Evolutionary conservation across 1,140 invertebrate genomes (phyloP).

Genomic region (Atta cephalotes): DNA sequence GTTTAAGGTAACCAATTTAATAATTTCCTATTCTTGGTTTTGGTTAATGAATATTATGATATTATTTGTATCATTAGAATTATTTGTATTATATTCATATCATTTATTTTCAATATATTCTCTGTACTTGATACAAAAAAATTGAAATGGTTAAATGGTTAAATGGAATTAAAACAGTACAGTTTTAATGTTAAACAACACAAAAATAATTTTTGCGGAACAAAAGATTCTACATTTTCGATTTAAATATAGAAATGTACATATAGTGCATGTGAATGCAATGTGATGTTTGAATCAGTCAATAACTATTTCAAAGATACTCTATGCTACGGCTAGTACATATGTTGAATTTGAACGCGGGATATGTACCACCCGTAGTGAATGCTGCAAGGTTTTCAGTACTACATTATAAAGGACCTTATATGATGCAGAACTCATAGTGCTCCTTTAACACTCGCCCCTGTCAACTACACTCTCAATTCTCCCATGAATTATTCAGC

Average conservation of each 20-base stretch:
- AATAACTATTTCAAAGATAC: conserved; percentile 44
- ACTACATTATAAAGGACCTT: conserved; percentile 61
- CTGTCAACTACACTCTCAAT: conserved; percentile 72
- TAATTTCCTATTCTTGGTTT: too few relatives aligned
- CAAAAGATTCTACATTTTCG: conserved; percentile 50
- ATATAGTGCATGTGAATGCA: background rate
- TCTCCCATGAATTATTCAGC: conserved; percentile 64
- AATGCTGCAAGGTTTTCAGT: conserved; percentile 55
- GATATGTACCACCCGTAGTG: conserved; percentile 65
- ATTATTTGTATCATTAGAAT: too few relatives aligned
- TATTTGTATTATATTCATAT: too few relatives aligned
- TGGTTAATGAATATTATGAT: too few relatives aligned
- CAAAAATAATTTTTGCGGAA: background rate
- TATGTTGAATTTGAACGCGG: conserved; percentile 39
- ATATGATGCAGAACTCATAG: conserved; percentile 32
- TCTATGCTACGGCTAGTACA: background rate
- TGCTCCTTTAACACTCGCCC: conserved; percentile 57
- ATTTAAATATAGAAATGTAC: conserved; percentile 24
- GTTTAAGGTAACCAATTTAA: too few relatives aligned
- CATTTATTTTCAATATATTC: too few relatives aligned
- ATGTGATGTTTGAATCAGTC: conserved; percentile 47
- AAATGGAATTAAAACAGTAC: too few relatives aligned
- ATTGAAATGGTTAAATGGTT: too few relatives aligned
- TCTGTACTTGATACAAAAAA: too few relatives aligned
- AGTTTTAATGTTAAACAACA: conserved; percentile 30